Conservation (phyloP, 2,113 vertebrate species). For the Oreochromis aureus region DNA sequence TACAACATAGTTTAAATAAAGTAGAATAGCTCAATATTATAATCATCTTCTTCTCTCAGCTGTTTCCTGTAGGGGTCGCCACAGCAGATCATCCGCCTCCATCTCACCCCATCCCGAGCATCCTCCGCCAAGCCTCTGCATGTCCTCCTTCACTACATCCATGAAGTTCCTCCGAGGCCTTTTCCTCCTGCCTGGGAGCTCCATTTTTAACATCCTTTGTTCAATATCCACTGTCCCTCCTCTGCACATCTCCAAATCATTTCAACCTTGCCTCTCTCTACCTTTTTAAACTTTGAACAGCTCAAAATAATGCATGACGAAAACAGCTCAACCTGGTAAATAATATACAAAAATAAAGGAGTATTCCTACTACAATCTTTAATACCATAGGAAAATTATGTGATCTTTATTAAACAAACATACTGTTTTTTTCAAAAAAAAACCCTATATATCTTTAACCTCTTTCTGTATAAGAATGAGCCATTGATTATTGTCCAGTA, state of each 20-base stretch:
- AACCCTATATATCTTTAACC: neutral
- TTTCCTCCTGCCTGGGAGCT: neutral
- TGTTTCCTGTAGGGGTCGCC: neutral
- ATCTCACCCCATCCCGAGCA: neutral
- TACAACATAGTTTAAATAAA: neutral
- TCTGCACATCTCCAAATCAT: neutral
- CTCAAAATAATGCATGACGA: neutral
- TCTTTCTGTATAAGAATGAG: too few relatives aligned
- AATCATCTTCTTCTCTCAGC: neutral
- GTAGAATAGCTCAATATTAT: neutral
- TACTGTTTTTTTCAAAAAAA: neutral
- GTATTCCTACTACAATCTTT: neutral
- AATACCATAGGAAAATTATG: neutral
- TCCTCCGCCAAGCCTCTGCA: neutral
- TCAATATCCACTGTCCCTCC: neutral
- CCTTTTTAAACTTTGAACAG: neutral
- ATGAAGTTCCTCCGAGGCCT: neutral
- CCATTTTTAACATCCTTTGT: neutral
- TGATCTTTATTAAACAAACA: neutral
- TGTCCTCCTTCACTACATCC: neutral
- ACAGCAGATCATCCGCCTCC: neutral
- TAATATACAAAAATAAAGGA: neutral
- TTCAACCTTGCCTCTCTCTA: neutral
- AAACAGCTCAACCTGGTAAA: neutral
- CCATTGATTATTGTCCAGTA: neutral